Evolutionary conservation across 1,140 invertebrate species (phyloP).

Genomic region (Zaprionus taronus): DNA sequence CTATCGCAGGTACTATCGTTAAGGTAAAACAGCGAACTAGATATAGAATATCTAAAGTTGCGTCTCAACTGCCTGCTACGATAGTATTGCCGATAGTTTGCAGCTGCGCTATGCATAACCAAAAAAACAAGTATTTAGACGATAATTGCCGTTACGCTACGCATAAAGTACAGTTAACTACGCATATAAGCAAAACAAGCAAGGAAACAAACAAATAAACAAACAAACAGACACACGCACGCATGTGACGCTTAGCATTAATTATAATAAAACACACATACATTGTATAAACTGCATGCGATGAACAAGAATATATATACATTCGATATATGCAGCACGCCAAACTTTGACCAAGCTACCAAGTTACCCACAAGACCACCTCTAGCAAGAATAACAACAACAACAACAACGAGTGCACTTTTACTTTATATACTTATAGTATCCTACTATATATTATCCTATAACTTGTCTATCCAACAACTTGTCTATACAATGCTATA

Average conservation of each 20-base stretch:
- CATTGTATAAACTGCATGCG: slow-evolving; percentile 2
- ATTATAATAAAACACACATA: slow-evolving; percentile 32
- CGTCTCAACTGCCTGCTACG: background rate
- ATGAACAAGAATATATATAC: slow-evolving; percentile 1
- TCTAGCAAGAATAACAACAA: slow-evolving; percentile 24
- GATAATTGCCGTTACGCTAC: slow-evolving; percentile 53
- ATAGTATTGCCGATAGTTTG: background rate
- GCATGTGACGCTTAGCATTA: slow-evolving; percentile 57
- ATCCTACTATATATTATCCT: background rate
- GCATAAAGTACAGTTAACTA: slow-evolving; percentile 57
- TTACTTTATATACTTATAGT: slow-evolving; percentile 27
- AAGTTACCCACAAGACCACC: slow-evolving; percentile 68
- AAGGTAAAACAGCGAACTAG: background rate
- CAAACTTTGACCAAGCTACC: slow-evolving; percentile 74
- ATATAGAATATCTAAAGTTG: background rate
- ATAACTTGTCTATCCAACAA: background rate
- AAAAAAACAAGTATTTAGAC: slow-evolving; percentile 25
- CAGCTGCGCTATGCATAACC: slow-evolving; percentile 33
- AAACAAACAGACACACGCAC: slow-evolving; percentile 12
- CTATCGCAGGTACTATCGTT: background rate
- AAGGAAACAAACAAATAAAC: slow-evolving; percentile 34
- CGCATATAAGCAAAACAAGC: slow-evolving; percentile 23
- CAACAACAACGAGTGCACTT: slow-evolving; percentile 49
- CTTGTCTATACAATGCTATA: slow-evolving; percentile 6
- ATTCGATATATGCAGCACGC: slow-evolving; percentile 27